Evolutionary conservation across 2,113 vertebrate species (phyloP).

Genomic region (Eudorcas thomsonii): DNA sequence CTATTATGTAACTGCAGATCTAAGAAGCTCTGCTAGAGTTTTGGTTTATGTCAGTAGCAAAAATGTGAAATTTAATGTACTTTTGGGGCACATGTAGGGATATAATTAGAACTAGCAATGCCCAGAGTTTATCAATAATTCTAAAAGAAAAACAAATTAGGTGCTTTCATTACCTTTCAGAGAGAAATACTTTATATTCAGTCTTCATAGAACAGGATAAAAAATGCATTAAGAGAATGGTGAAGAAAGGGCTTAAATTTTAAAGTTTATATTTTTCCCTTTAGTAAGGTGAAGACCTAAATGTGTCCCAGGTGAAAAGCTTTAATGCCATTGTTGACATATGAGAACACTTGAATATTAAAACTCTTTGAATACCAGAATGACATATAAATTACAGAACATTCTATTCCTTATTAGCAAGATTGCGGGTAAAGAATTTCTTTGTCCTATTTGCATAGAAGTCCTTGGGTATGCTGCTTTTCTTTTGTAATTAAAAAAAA

Average conservation of each 20-base stretch:
- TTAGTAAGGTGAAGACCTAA: background rate
- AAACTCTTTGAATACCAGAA: background rate
- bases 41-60: background rate
- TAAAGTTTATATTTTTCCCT: background rate
- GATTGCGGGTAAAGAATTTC: background rate
- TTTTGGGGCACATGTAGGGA: background rate
- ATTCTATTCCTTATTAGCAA: rapidly evolving
- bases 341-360: background rate
- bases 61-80: background rate
- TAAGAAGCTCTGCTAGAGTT: background rate
- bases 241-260: background rate
- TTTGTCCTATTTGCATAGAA: background rate
- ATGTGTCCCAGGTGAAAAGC: background rate
- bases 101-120: background rate
- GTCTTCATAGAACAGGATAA: background rate
- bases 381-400: background rate
- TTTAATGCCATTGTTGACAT: background rate
- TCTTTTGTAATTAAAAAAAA: background rate
- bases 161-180: background rate
- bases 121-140: background rate
- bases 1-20: background rate
- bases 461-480: background rate
- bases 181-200: background rate
- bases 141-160: background rate
- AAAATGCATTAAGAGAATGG: background rate